phyloP scores from a whole-genome alignment of 2,888 invertebrate genomes.

The Glyphotaelius pellucidus region DNA sequence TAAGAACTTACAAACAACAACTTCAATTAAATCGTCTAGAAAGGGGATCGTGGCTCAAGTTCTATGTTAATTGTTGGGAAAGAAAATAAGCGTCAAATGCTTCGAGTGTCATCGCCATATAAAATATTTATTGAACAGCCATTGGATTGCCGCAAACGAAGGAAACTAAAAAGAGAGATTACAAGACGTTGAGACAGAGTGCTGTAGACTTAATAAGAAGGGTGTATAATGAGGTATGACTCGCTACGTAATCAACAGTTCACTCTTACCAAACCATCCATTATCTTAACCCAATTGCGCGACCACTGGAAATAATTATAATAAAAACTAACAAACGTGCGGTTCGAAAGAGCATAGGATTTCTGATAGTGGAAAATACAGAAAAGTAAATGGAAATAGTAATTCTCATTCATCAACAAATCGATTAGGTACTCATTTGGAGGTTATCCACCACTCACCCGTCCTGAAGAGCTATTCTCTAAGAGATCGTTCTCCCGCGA shows the following conservation, averaged over 20 bases:
- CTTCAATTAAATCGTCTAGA: not conserved
- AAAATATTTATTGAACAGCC: not conserved
- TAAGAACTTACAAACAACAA: not conserved
- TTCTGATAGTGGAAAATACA: not conserved
- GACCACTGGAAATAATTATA: not conserved
- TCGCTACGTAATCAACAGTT: not conserved
- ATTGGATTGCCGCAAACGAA: not conserved
- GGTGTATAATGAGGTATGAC: not conserved
- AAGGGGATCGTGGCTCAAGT: not conserved
- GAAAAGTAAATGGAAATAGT: not conserved
- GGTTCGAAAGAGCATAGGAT: constrained; percentile 13
- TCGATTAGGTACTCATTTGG: not conserved
- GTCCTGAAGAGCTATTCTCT: too few relatives aligned
- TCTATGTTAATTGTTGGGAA: not conserved
- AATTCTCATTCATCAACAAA: not conserved
- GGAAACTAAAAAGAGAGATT: not conserved
- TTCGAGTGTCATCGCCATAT: not conserved
- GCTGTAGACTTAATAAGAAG: not conserved
- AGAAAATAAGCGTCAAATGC: not conserved
- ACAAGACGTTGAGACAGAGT: not conserved
- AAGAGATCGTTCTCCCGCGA: too few relatives aligned
- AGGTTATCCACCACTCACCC: too few relatives aligned
- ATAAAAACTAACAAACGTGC: not conserved
- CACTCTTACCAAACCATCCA: not conserved
- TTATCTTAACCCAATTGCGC: constrained; percentile 3